Evolutionary conservation across 2,113 vertebrate species (phyloP).

Genomic region (Capreolus pygargus): DNA sequence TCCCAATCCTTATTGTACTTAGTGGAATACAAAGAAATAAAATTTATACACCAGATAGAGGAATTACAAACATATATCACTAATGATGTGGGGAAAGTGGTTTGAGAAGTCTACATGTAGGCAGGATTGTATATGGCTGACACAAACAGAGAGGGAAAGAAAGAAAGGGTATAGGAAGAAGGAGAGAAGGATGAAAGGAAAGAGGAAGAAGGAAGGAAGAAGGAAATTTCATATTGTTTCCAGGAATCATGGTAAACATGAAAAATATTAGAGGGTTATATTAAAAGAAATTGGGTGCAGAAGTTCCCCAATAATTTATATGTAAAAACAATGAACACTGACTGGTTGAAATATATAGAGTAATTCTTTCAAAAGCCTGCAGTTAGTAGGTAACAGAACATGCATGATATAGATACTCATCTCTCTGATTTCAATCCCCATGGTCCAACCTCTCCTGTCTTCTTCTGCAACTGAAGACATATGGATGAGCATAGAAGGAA

Average conservation of each 20-base stretch:
- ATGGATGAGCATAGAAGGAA: background rate
- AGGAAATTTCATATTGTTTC: background rate
- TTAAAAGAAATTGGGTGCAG: background rate
- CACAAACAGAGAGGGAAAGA: background rate
- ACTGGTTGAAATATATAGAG: background rate
- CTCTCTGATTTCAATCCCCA: background rate
- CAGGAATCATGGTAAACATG: background rate
- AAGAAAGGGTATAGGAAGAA: background rate
- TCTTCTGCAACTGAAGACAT: background rate
- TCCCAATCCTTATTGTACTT: fast-evolving
- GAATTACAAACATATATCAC: background rate
- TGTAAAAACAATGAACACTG: background rate
- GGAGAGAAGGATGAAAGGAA: background rate
- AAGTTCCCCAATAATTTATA: background rate
- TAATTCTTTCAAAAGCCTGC: background rate
- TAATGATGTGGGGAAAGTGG: background rate
- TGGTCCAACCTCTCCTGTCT: background rate
- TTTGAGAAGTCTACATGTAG: background rate
- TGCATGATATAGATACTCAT: background rate
- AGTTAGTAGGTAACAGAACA: background rate
- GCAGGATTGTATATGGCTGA: too few species aligned
- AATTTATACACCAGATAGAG: background rate
- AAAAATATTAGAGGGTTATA: background rate
- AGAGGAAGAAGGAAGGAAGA: background rate
- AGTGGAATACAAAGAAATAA: background rate